Conservation (phyloP, 2,797 vertebrate genomes). For the Sebastes itinus region DNA sequence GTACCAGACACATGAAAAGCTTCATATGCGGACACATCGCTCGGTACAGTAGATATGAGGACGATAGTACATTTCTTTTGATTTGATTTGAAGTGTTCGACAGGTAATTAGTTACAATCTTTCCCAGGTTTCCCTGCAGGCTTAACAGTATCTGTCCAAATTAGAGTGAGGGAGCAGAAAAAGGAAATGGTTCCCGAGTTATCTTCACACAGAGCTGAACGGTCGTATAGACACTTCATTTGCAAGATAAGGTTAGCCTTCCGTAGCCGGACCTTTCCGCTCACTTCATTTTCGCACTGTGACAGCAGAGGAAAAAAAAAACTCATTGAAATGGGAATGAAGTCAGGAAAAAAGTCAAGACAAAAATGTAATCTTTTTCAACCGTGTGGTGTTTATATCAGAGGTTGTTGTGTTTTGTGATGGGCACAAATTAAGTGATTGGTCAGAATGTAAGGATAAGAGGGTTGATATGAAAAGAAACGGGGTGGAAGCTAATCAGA, state of each 20-base stretch:
- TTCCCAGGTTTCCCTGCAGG: conserved; percentile 8
- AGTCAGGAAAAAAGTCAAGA: background rate
- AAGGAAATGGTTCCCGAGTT: conserved; percentile 29
- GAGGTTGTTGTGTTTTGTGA: background rate
- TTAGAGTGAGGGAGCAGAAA: conserved; percentile 33
- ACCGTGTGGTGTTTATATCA: background rate
- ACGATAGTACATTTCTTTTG: background rate
- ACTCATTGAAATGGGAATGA: background rate
- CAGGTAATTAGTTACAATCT: conserved; percentile 47
- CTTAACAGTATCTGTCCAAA: conserved; percentile 26
- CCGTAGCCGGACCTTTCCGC: conserved; percentile 18
- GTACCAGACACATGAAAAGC: background rate
- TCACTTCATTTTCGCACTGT: conserved; percentile 6
- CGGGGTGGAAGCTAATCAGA: background rate
- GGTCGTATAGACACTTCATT: conserved; percentile 36
- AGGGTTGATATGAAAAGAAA: background rate
- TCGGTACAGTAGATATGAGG: background rate
- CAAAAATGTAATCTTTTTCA: background rate
- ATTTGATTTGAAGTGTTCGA: conserved; percentile 32
- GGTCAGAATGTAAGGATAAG: background rate
- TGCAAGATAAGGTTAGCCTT: conserved; percentile 50
- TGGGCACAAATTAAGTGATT: background rate
- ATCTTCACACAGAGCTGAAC: conserved; percentile 20
- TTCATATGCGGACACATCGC: background rate
- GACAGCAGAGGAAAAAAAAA: conserved; percentile 7